Percentiles rank a stretch among this genome's conserved stretches.
Conservation (phyloP, 2,888 invertebrate species). For the Machimus atricapillus region DNA sequence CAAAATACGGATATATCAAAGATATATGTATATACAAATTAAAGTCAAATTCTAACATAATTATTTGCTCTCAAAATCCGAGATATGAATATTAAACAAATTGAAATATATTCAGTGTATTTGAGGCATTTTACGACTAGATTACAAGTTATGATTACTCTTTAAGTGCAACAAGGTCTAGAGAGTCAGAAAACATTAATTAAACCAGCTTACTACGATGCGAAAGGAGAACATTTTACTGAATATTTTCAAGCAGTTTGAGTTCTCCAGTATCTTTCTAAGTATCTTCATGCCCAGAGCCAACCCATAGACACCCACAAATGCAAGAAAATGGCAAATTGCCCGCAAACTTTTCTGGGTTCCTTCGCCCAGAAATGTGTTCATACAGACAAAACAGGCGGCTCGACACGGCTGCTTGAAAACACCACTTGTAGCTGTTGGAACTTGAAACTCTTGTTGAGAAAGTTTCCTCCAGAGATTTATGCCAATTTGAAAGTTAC, state of each 20-base stretch:
- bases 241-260: neutral
- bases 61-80: neutral
- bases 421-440: neutral
- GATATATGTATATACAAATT: neutral
- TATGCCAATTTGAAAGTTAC: neutral
- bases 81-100: neutral
- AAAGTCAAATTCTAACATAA: neutral
- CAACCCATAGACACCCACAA: neutral
- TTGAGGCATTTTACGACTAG: neutral
- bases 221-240: neutral
- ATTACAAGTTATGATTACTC: neutral
- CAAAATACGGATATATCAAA: neutral
- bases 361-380: neutral
- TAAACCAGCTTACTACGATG: neutral
- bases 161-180: neutral
- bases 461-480: neutral
- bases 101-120: neutral
- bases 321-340: constrained; percentile 7
- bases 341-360: neutral
- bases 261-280: neutral
- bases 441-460: neutral
- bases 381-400: neutral
- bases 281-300: neutral
- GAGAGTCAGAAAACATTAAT: neutral
- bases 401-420: neutral